Percentiles rank a stretch among this genome's conserved stretches.
phyloP scores from a whole-genome alignment of 2,888 invertebrate species.

The Chromoteleia sp. region DNA sequence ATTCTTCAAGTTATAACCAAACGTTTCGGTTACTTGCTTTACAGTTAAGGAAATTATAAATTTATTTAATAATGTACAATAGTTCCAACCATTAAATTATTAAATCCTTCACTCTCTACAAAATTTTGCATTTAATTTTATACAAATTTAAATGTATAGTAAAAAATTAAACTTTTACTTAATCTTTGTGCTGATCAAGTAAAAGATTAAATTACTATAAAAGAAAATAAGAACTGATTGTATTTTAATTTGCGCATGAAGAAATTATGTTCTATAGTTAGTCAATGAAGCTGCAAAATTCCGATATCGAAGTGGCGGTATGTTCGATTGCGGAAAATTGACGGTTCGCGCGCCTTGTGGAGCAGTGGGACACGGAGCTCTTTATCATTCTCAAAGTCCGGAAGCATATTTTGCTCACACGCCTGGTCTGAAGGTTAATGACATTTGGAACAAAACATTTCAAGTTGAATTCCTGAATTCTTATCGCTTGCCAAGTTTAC shows the following conservation, averaged over 20 bases:
- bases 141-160: no score
- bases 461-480: background rate
- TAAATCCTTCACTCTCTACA: no score
- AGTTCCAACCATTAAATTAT: no score
- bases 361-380: slow-evolving; percentile 99
- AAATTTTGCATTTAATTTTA: no score
- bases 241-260: slow-evolving; percentile 15
- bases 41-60: no score
- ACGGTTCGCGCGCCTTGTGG: slow-evolving; percentile 97
- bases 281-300: slow-evolving; percentile 97
- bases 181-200: no score
- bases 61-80: no score
- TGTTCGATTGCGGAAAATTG: slow-evolving; percentile 95
- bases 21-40: no score
- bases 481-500: no score
- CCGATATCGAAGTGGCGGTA: slow-evolving; percentile 96
- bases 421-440: slow-evolving; percentile 93
- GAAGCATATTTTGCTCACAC: slow-evolving; percentile 99
- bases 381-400: slow-evolving; percentile 99
- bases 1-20: no score
- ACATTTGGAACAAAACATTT: background rate
- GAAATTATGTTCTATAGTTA: slow-evolving; percentile 85
- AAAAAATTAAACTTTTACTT: no score
- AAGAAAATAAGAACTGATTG: background rate
- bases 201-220: no score